Conservation (phyloP, 2,113 vertebrate species). For the Opisthocomus hoazin region DNA sequence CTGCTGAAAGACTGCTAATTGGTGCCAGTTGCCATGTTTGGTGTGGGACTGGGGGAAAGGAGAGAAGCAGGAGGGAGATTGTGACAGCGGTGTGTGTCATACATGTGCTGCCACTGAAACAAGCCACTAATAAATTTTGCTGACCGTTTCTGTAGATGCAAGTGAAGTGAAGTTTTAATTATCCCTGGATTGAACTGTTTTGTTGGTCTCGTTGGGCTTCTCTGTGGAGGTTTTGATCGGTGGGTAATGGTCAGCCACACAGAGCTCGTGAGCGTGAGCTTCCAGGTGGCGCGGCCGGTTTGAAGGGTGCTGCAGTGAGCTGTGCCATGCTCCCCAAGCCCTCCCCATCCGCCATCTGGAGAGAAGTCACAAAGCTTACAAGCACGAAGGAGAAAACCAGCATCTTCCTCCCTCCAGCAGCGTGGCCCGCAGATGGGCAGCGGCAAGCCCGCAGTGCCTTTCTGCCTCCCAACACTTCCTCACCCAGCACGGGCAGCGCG, state of each 20-base stretch:
- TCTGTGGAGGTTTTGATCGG: neutral
- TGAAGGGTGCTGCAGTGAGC: neutral
- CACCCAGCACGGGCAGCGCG: neutral
- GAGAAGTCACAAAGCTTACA: neutral
- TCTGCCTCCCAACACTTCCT: neutral
- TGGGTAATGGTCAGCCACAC: neutral
- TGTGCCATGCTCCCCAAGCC: rapidly evolving
- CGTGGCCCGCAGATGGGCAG: neutral
- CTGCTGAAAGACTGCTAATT: neutral
- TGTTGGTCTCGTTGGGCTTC: neutral
- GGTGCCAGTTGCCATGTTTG: neutral
- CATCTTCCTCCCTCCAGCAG: neutral
- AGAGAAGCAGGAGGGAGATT: neutral
- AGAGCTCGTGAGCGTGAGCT: neutral
- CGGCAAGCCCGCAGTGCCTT: neutral
- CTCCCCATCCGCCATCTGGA: neutral
- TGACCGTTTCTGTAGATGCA: neutral
- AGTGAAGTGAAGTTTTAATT: neutral
- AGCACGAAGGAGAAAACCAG: neutral
- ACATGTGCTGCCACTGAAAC: neutral
- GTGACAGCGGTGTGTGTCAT: neutral
- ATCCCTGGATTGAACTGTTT: neutral
- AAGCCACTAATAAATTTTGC: neutral
- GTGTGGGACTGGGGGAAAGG: neutral
- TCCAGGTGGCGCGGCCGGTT: neutral